Percentiles rank a stretch among this genome's conserved stretches.
phyloP scores from a whole-genome alignment of 2,797 vertebrate genomes.

The Carapus acus region DNA sequence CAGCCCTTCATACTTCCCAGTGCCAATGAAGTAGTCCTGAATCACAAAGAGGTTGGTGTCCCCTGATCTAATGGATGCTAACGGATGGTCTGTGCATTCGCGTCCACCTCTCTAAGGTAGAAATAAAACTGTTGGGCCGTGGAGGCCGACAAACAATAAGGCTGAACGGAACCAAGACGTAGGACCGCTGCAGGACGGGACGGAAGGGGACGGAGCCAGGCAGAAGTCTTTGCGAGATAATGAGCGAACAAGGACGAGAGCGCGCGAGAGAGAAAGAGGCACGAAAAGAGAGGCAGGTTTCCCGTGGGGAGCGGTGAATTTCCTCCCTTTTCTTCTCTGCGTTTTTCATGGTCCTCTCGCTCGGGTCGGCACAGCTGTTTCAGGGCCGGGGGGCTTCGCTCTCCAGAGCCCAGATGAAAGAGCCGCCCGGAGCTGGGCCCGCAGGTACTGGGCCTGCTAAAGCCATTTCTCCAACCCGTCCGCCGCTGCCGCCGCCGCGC shows the following conservation, averaged over 20 bases:
- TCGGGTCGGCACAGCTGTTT: conserved; percentile 76
- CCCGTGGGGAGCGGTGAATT: conserved; percentile 70
- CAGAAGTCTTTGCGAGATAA: conserved; percentile 13
- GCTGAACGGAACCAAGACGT: no score
- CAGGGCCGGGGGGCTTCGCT: conserved; percentile 73
- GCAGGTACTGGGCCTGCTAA: conserved; percentile 80
- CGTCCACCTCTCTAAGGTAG: no score
- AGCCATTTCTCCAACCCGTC: conserved; percentile 65
- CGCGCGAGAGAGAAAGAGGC: conserved; percentile 33
- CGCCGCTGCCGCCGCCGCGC: conserved; percentile 66
- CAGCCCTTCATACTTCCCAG: no score
- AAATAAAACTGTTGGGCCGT: no score
- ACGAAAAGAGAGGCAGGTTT: conserved; percentile 53
- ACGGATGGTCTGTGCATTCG: no score
- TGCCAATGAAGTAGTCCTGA: no score
- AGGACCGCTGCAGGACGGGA: conserved; percentile 2
- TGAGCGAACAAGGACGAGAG: conserved; percentile 24
- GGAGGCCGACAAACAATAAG: no score
- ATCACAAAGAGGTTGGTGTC: no score
- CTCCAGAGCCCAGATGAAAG: conserved; percentile 79
- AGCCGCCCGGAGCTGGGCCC: conserved; percentile 72
- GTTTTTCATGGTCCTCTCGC: conserved; percentile 70
- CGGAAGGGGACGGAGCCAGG: conserved; percentile 4
- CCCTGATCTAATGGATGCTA: no score
- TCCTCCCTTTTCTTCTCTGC: conserved; percentile 67